These are phyloP conservation scores for Thalassaphorura encarpata DNA, from an alignment of 1,140 invertebrate species.

Conservation along the genomic window DNA sequence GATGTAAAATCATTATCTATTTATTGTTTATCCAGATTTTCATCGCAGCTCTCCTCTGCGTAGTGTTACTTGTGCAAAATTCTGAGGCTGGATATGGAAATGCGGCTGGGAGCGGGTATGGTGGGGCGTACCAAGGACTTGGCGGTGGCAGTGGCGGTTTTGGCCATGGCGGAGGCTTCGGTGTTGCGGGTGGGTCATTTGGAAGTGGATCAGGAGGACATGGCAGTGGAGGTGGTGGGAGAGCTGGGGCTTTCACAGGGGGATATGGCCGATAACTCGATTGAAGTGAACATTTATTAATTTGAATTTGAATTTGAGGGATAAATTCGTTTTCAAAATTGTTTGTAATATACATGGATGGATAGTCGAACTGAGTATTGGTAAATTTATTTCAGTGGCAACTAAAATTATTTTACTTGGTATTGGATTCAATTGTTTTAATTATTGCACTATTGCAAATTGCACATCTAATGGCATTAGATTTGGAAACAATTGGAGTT, in stretches of 20 bases:
- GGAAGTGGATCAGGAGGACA: neutral
- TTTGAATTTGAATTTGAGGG: neutral
- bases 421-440: too few species aligned
- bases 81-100: slow-evolving; percentile 6
- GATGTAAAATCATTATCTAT: too few species aligned
- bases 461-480: too few species aligned
- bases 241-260: slow-evolving; percentile 10
- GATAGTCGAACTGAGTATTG: too few species aligned
- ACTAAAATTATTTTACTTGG: too few species aligned
- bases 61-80: neutral
- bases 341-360: too few species aligned
- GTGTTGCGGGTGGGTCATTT: slow-evolving; percentile 12
- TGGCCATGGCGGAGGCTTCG: slow-evolving; percentile 8
- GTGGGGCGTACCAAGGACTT: slow-evolving; percentile 1
- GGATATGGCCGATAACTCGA: neutral
- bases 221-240: neutral
- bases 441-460: too few species aligned
- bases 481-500: too few species aligned
- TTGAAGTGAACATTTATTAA: neutral
- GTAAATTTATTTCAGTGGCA: too few species aligned
- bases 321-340: neutral
- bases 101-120: slow-evolving; percentile 12
- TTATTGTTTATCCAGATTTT: too few species aligned
- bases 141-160: slow-evolving; percentile 13
- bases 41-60: too few species aligned